Evolutionary conservation across 2,888 invertebrate genomes (phyloP).

Genomic region (Sesia bembeciformis): DNA sequence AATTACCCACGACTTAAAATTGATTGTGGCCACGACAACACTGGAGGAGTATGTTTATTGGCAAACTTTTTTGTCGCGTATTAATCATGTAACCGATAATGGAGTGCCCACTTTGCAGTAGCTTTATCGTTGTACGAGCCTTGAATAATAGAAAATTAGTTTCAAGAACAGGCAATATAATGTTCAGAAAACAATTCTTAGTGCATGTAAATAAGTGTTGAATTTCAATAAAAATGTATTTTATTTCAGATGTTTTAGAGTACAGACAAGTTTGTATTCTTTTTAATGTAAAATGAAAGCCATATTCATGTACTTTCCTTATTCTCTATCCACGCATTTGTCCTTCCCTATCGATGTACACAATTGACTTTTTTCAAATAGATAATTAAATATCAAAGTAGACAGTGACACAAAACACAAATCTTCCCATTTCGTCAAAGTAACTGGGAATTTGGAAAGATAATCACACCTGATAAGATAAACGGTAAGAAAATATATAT

Average conservation of each 20-base stretch:
- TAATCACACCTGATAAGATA: no score
- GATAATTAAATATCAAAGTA: no score
- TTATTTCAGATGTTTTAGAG: background rate
- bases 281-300: no score
- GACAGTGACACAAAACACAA: no score
- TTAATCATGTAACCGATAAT: background rate
- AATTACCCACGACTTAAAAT: background rate
- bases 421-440: no score
- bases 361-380: no score
- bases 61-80: background rate
- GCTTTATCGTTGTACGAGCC: background rate
- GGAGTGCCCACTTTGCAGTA: background rate
- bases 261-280: no score
- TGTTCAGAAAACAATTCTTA: background rate
- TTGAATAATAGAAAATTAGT: background rate
- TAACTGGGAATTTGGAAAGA: no score
- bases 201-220: background rate
- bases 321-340: no score
- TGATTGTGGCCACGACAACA: background rate
- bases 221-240: background rate
- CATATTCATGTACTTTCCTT: no score
- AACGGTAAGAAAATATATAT: no score
- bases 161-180: background rate
- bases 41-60: background rate
- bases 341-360: no score